phyloP scores from a whole-genome alignment of 2,797 vertebrate species.

The Coregonus ussuriensis region DNA sequence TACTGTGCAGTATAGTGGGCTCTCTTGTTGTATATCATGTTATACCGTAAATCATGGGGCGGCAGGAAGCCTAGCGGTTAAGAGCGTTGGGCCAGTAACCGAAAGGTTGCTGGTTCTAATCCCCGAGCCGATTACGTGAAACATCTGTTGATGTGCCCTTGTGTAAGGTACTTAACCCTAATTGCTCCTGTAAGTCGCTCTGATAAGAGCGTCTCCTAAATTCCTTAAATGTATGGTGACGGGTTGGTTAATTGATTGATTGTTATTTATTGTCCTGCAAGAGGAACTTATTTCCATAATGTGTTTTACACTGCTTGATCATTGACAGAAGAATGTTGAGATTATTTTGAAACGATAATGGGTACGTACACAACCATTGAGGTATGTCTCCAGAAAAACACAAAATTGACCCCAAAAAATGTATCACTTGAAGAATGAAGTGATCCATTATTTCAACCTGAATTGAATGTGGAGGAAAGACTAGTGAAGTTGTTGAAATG shows the following conservation, averaged over 20 bases:
- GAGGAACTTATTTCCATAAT: not conserved
- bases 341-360: too few relatives aligned
- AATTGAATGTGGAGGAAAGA: not conserved
- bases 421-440: not conserved
- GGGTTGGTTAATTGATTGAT: not conserved
- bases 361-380: not conserved
- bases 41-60: not conserved
- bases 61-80: too few relatives aligned
- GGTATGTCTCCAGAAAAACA: not conserved
- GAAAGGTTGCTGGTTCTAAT: too few relatives aligned
- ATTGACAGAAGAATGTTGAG: too few relatives aligned
- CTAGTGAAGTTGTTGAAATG: constrained; percentile 11
- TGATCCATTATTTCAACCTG: not conserved
- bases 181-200: too few relatives aligned
- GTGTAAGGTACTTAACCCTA: too few relatives aligned
- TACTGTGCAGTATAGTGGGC: not conserved
- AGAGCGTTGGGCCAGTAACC: too few relatives aligned
- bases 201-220: too few relatives aligned
- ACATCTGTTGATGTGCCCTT: too few relatives aligned
- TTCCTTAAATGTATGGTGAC: not conserved
- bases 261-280: not conserved
- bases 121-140: too few relatives aligned
- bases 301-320: not conserved
- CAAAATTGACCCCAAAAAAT: not conserved
- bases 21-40: not conserved